A percentile compares a stretch with the other conserved stretches of the same genome.
Conservation (phyloP, 1,140 invertebrate genomes). For the Drosophila punjabiensis region DNA sequence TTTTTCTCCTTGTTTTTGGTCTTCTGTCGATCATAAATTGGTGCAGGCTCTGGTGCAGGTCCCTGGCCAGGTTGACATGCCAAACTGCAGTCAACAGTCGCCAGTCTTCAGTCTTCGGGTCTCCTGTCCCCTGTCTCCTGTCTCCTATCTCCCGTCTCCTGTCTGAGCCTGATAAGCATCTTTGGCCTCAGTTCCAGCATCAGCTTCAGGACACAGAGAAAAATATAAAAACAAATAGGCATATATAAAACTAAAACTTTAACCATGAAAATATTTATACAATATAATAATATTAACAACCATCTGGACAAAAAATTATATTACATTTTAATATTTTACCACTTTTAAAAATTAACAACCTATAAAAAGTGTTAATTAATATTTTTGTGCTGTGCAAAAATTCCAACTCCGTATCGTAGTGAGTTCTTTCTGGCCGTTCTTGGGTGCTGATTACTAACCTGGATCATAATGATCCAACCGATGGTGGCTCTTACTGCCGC, state of each 20-base stretch:
- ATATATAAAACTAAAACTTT: too few relatives aligned
- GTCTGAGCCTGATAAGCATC: constrained; percentile 77
- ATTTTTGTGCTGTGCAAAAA: constrained; percentile 21
- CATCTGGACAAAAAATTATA: too few relatives aligned
- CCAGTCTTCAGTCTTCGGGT: constrained; percentile 37
- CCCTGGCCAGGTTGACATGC: constrained; percentile 41
- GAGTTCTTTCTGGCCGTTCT: constrained; percentile 34
- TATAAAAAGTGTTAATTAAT: background rate
- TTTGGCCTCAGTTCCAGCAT: constrained; percentile 33
- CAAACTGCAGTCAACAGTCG: constrained; percentile 54
- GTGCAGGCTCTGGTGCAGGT: constrained; percentile 56
- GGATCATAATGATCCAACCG: constrained; percentile 42
- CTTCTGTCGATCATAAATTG: constrained; percentile 82
- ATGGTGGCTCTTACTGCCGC: constrained; percentile 24
- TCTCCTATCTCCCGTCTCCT: constrained; percentile 46
- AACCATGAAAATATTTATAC: too few relatives aligned
- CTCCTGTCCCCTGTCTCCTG: constrained; percentile 41
- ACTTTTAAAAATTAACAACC: background rate
- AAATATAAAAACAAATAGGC: background rate
- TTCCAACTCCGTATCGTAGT: constrained; percentile 21
- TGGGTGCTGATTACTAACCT: constrained; percentile 50
- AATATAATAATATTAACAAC: background rate
- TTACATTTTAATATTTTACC: too few relatives aligned
- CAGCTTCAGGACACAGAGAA: constrained; percentile 11
- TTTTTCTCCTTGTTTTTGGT: constrained; percentile 36